These are phyloP conservation scores for Melanogrammus aeglefinus DNA, from an alignment of 2,797 vertebrate species.

Conservation along the genomic window DNA sequence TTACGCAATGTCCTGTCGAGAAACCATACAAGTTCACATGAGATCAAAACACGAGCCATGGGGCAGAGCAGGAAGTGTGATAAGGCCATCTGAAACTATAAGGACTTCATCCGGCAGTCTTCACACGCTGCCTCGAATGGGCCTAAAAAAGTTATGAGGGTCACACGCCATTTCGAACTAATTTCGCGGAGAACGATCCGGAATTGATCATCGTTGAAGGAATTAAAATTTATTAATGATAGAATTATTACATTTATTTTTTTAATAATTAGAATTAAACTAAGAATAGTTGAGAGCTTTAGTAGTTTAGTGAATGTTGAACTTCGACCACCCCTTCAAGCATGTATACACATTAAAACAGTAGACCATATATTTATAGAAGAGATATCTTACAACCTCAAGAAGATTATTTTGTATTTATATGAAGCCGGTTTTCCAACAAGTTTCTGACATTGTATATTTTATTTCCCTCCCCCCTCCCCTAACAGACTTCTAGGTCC, in stretches of 20 bases:
- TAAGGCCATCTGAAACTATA: background rate
- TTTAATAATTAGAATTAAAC: background rate
- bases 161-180: background rate
- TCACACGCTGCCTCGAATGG: background rate
- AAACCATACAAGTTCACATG: background rate
- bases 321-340: background rate
- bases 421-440: background rate
- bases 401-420: background rate
- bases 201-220: background rate
- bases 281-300: background rate
- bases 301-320: background rate
- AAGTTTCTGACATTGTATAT: background rate
- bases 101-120: background rate
- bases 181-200: background rate
- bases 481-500: background rate
- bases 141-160: background rate
- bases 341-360: background rate
- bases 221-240: background rate
- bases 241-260: no score
- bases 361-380: background rate
- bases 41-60: background rate
- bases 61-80: conserved; percentile 4
- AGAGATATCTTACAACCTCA: background rate
- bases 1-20: background rate
- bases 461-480: background rate